Percentiles rank a stretch among this genome's conserved stretches.
Conservation (phyloP, 2,888 invertebrate species). For the Drosophila formosana region DNA sequence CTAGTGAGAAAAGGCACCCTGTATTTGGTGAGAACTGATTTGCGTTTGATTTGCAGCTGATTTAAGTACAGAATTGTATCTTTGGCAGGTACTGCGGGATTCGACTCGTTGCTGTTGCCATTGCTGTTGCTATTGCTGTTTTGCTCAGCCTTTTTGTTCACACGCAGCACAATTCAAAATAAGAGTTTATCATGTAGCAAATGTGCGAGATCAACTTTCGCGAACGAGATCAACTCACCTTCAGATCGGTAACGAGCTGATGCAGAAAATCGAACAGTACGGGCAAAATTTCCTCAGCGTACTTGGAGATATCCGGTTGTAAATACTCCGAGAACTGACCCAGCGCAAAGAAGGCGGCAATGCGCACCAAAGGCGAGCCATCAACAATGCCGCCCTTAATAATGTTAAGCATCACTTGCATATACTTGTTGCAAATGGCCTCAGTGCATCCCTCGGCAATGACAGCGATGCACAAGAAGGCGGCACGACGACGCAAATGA, state of each 20-base stretch:
- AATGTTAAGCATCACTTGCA: conserved; percentile 89
- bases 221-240: conserved; percentile 78
- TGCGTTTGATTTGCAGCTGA: conserved; percentile 83
- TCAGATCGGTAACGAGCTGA: conserved; percentile 87
- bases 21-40: conserved; percentile 82
- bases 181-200: conserved; percentile 37
- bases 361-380: conserved; percentile 88
- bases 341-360: conserved; percentile 91
- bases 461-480: conserved; percentile 90
- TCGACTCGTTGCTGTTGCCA: conserved; percentile 37
- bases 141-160: conserved; percentile 55
- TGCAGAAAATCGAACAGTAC: conserved; percentile 90
- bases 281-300: conserved; percentile 90
- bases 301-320: conserved; percentile 92
- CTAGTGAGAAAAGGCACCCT: conserved; percentile 63
- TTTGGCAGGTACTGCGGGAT: conserved; percentile 58
- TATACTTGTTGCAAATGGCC: conserved; percentile 89
- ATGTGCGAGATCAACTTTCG: conserved; percentile 8
- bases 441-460: conserved; percentile 92
- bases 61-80: conserved; percentile 82
- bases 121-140: conserved; percentile 34
- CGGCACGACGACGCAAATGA: conserved; percentile 89
- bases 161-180: conserved; percentile 59
- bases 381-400: conserved; percentile 90
- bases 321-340: conserved; percentile 93